Base-by-base conservation (phyloP, 2,888 invertebrate genomes). In the Pemphredon lugubris region DNA sequence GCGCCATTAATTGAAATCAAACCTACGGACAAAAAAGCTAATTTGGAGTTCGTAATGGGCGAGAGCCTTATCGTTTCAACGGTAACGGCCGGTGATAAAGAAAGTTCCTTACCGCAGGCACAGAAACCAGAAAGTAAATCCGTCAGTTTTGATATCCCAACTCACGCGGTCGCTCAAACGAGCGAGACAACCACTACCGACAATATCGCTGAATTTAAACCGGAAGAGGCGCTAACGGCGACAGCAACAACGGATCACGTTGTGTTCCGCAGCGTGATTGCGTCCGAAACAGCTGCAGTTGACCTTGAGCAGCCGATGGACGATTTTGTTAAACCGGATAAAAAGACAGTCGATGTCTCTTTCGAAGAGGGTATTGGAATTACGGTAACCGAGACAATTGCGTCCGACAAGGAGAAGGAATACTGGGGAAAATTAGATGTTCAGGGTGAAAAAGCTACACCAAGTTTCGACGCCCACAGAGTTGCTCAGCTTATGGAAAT, bases 401-500 rank as follows among this genome's bases (percentile, higher is more conserved):
- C 91, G 13, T 92, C 92, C 74, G 87, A 90, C 5, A 87, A 87
- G 63, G 91, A 92, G 42, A 86, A 83, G 45, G 90, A 86, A 26
- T 88, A 87, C 65, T 69, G 76, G 21, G 76, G 78, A 45, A 83
- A 86, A 60, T 30, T 83, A 9, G 73, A 84, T 54, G 81, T 82
- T 1, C 64, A 72, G 11, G 71, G 65, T n/a, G 86, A 87, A 82
- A 90, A 82, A n/a, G 90, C 87, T 50, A 91, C 91, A 2, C 86
- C 85, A 44, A 85, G 88, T 73, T 88, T 84, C 45, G 86, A 91
- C 51, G 90, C 92, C 13, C 91, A 92, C 74, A 90, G 88, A 72
- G 92, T 94, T 81, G 94, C 94, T 13, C 86, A 93, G 58, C 91
- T 91, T 53, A 91, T 91, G 75, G 92, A 94, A 91, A 89, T 92